Evolutionary conservation across 2,888 invertebrate genomes (phyloP).

Genomic region (Tholera decimalis): DNA sequence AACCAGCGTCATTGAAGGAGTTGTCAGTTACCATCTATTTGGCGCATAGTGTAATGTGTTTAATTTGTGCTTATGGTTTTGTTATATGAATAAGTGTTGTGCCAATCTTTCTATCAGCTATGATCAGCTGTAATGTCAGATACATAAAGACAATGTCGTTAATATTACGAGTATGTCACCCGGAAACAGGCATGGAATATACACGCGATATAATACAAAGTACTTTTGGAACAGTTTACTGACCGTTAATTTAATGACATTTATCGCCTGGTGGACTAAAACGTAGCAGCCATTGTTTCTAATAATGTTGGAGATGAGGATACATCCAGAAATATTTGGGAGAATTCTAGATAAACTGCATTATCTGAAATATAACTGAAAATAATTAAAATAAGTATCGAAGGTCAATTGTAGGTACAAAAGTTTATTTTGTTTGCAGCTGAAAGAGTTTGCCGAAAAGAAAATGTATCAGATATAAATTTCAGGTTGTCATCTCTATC

Average conservation of each 20-base stretch:
- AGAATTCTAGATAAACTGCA: neutral
- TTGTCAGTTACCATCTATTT: too few relatives aligned
- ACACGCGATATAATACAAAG: constrained; percentile 21
- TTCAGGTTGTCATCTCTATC: too few relatives aligned
- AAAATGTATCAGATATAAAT: too few relatives aligned
- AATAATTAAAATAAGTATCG: neutral
- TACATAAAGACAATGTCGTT: neutral
- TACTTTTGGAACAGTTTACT: constrained; percentile 12
- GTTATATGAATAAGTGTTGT: too few relatives aligned
- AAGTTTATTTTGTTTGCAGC: too few relatives aligned
- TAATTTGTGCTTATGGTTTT: too few relatives aligned
- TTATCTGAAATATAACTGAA: neutral
- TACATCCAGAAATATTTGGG: neutral
- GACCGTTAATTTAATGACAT: neutral
- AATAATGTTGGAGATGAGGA: neutral
- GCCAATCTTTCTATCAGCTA: too few relatives aligned
- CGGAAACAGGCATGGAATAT: constrained; percentile 18
- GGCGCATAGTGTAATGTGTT: too few relatives aligned
- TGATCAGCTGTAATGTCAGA: neutral
- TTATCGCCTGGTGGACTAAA: constrained; percentile 5
- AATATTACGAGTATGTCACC: neutral
- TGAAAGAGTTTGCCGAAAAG: too few relatives aligned
- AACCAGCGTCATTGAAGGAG: too few relatives aligned
- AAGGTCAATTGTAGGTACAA: too few relatives aligned
- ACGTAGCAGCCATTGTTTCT: neutral